These are phyloP conservation scores for Holothuria leucospilota DNA, from an alignment of 53 echinoderm and acorn worm genomes.

Conservation along the genomic window DNA sequence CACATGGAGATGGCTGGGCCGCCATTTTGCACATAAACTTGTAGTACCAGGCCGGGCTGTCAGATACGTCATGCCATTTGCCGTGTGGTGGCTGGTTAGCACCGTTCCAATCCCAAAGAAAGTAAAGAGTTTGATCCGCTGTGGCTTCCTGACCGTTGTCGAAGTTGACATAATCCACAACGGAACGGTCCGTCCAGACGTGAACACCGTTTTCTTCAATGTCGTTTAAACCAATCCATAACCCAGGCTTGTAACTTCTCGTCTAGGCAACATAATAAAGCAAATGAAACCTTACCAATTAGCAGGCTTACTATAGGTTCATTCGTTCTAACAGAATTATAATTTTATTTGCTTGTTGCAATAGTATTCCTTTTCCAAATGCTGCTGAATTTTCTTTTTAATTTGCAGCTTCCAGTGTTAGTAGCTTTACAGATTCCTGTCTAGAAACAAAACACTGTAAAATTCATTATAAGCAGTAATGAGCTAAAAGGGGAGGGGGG, in stretches of 20 bases:
- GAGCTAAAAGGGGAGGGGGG: too few relatives aligned
- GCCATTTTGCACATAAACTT: constrained; percentile 43
- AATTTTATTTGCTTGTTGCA: too few relatives aligned
- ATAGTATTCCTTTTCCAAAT: too few relatives aligned
- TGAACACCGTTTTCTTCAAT: constrained; percentile 9
- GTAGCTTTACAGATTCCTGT: too few relatives aligned
- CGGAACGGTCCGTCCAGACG: neutral
- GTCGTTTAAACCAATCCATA: constrained; percentile 33
- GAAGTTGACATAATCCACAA: neutral
- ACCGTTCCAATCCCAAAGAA: neutral
- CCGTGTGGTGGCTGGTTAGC: neutral
- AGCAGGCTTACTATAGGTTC: too few relatives aligned
- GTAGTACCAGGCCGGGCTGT: neutral
- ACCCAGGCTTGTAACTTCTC: neutral
- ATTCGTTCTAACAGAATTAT: too few relatives aligned
- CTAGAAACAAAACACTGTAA: too few relatives aligned
- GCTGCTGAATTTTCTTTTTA: too few relatives aligned
- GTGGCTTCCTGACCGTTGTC: neutral
- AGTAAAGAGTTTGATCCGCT: neutral
- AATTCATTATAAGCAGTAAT: too few relatives aligned
- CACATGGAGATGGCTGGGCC: neutral
- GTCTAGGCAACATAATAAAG: too few relatives aligned
- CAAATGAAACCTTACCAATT: too few relatives aligned
- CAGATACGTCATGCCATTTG: constrained; percentile 19
- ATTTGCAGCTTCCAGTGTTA: too few relatives aligned